Base-by-base conservation (phyloP, 2,113 vertebrate species). In the Paracanthobrama guichenoti region DNA sequence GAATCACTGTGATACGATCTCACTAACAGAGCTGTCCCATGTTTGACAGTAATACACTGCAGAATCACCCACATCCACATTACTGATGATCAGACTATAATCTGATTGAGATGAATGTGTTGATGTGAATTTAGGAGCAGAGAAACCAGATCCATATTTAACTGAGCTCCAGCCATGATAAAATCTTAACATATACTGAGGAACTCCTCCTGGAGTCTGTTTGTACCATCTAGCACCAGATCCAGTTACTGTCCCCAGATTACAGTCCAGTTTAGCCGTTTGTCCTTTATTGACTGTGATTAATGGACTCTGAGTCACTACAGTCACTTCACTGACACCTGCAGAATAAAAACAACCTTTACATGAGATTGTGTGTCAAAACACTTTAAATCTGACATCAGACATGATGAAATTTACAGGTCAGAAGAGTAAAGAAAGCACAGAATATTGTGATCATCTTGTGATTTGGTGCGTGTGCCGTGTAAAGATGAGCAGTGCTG, bases 241-340 rank as follows among this genome's bases (percentile, higher is more conserved):
- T 6, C 28, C 12, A 44, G 31, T 81, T 5, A 50, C 48, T 16
- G 48, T 50, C 26, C 87, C 84, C 76, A 88, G 69, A 24, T 84
- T 84, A 84, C 82, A 88, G 82, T 64, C 18, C 74, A 86, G 72
- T 44, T 39, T 83, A 53, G 35, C 75, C 26, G 44, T 81, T 22
- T 84, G 3, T 77, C 87, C 84, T 84, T 31, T 71, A 78, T 26
- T 84, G 53, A 55, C 48, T 28, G 78, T 72, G 48, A 73, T 48
- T 72, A 82, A 78, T 77, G 79, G 60, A 72, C 60, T 80, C 75
- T 84, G 85, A 1, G 66, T 84, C 66, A 86, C 57, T 60, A 79
- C 75, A 74, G 55, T 86, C 85, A 57, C 81, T 48, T 67, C 69
- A 83, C 86, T 74, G 53, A 85, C 84, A 84, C 75, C 75, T 87